A percentile compares a stretch with the other conserved stretches of the same genome.
phyloP scores from a whole-genome alignment of 2,797 vertebrate genomes.

The Pseudomugil tenellus region DNA sequence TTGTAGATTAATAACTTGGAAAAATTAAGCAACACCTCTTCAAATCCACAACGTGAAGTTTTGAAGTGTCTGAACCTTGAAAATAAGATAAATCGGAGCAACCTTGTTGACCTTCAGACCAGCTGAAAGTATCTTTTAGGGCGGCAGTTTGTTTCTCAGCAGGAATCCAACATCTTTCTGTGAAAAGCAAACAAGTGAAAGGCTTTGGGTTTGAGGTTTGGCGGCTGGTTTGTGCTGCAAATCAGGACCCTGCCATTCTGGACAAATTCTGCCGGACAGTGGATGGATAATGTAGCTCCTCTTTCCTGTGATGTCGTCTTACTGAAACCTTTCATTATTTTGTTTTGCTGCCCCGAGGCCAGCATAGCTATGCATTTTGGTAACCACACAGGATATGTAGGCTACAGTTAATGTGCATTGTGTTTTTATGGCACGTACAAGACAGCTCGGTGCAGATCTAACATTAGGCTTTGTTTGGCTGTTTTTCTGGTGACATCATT shows the following conservation, averaged over 20 bases:
- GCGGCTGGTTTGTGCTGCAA: neutral
- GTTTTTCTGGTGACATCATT: constrained; percentile 58
- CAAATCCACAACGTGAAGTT: constrained; percentile 22
- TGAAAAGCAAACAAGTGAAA: constrained; percentile 7
- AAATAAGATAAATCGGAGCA: neutral
- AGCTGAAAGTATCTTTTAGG: neutral
- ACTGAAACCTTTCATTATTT: constrained; percentile 62
- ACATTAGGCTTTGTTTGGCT: constrained; percentile 54
- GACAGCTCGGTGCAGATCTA: constrained; percentile 26
- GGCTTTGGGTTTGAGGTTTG: neutral
- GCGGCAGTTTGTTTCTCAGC: constrained; percentile 5
- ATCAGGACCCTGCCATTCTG: constrained; percentile 7
- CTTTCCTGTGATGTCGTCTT: constrained; percentile 47
- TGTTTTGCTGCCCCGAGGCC: constrained; percentile 17
- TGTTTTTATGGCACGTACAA: constrained; percentile 28
- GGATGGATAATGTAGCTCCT: constrained; percentile 11
- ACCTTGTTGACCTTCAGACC: neutral
- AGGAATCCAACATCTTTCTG: constrained; percentile 1
- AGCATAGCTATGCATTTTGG: constrained; percentile 43
- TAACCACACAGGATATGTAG: constrained; percentile 60
- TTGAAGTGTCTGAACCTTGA: constrained; percentile 1
- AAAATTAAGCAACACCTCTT: neutral
- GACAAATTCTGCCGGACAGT: constrained; percentile 2
- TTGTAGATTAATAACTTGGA: constrained; percentile 1
- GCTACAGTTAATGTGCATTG: constrained; percentile 47